Evolutionary conservation across 2,113 vertebrate genomes (phyloP).

Genomic region (Pygoscelis antarcticus): DNA sequence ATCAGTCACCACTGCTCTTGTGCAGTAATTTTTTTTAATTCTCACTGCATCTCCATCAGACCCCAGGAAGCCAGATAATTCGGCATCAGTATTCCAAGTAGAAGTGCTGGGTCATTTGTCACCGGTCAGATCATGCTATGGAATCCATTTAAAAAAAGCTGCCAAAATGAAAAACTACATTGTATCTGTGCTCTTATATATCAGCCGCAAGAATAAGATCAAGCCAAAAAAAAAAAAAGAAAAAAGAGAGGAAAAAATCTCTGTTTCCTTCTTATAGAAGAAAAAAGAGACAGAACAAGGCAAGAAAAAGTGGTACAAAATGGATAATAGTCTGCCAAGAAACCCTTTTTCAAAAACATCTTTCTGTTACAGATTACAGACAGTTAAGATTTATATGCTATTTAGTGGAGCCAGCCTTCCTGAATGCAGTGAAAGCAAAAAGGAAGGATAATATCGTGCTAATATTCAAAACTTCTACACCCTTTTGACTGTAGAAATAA

Average conservation of each 20-base stretch:
- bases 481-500: slow-evolving; percentile 4
- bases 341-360: neutral
- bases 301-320: slow-evolving; percentile 17
- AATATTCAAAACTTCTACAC: neutral
- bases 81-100: slow-evolving; percentile 44
- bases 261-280: neutral
- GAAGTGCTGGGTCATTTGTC: slow-evolving; percentile 46
- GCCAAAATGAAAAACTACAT: slow-evolving; percentile 32
- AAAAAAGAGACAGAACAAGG: neutral
- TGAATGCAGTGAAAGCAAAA: slow-evolving; percentile 1
- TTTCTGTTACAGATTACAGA: neutral
- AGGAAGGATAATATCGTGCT: neutral
- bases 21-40: slow-evolving; percentile 51
- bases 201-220: slow-evolving; percentile 20
- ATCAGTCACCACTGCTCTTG: neutral
- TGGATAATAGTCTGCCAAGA: neutral
- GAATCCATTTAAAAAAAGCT: slow-evolving; percentile 35
- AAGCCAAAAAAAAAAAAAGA: neutral
- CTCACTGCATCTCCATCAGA: slow-evolving; percentile 33
- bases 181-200: neutral
- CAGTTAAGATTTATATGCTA: neutral
- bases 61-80: slow-evolving; percentile 33
- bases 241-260: neutral
- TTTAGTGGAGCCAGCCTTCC: neutral
- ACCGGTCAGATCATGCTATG: slow-evolving; percentile 5